A percentile compares a stretch with the other conserved stretches of the same genome.
Conservation (phyloP, 2,888 invertebrate species). For the Phytoseiulus persimilis region DNA sequence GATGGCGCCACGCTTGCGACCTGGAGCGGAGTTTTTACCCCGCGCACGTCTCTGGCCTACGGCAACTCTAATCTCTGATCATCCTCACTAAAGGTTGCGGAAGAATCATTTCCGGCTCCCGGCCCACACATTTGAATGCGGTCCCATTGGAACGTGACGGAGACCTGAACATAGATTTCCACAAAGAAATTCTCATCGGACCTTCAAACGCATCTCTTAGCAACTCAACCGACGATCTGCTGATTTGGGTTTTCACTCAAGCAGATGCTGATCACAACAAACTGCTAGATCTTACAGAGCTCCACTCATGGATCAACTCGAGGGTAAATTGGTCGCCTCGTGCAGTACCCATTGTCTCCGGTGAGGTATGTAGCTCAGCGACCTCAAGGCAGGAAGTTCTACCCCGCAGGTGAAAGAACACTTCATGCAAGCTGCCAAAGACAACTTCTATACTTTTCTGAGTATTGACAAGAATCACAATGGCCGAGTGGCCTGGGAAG, state of each 20-base stretch:
- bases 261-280: constrained; percentile 59
- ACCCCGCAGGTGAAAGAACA: constrained; percentile 55
- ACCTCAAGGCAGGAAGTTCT: not conserved
- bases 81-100: not conserved
- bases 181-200: constrained; percentile 52
- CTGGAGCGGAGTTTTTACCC: not conserved
- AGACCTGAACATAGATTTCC: constrained; percentile 52
- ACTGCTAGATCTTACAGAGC: constrained; percentile 58
- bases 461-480: constrained; percentile 61
- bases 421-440: constrained; percentile 60
- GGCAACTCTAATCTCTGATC: not conserved
- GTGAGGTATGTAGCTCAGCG: no score
- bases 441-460: constrained; percentile 61
- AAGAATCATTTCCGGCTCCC: not conserved
- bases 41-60: not conserved
- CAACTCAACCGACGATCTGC: not conserved
- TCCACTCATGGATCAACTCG: constrained; percentile 60
- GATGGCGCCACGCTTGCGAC: not conserved
- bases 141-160: constrained; percentile 54
- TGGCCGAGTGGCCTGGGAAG: constrained; percentile 66
- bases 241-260: constrained; percentile 49
- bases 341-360: no score
- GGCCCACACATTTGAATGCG: constrained; percentile 50
- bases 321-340: constrained; percentile 52
- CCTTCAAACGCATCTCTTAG: not conserved